Evolutionary conservation across 2,888 invertebrate genomes (phyloP).

Genomic region (Tridacna crocea): DNA sequence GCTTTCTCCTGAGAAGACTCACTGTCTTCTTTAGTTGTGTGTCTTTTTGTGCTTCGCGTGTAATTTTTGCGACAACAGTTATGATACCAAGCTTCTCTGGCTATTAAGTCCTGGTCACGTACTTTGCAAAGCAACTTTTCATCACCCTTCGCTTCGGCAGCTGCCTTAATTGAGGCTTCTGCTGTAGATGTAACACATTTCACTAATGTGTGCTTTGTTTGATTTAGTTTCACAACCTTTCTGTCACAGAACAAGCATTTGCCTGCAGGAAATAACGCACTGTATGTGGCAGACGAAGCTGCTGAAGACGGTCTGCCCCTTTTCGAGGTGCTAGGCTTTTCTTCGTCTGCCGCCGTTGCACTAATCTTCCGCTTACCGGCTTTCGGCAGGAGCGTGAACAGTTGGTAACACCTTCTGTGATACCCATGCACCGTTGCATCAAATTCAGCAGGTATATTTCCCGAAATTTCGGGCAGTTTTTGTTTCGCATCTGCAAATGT

Average conservation of each 20-base stretch:
- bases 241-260: constrained; percentile 47
- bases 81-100: constrained; percentile 43
- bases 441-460: too few species aligned
- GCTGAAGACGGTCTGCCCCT: too few species aligned
- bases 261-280: constrained; percentile 23
- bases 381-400: too few species aligned
- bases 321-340: too few species aligned
- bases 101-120: constrained; percentile 28
- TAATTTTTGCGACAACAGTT: constrained; percentile 31
- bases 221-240: constrained; percentile 28
- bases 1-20: neutral
- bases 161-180: constrained; percentile 39
- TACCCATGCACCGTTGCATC: too few species aligned
- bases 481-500: too few species aligned
- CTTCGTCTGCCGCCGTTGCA: too few species aligned
- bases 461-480: too few species aligned
- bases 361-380: too few species aligned
- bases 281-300: too few species aligned
- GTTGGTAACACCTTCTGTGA: too few species aligned
- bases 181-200: constrained; percentile 42
- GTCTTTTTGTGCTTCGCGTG: constrained; percentile 18
- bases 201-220: constrained; percentile 25
- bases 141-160: constrained; percentile 34
- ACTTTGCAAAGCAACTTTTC: constrained; percentile 29
- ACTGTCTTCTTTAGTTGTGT: neutral